A percentile compares a stretch with the other conserved stretches of the same genome.
These are phyloP conservation scores for Apteryx owenii DNA, from an alignment of 2,113 vertebrate genomes.

Conservation along the genomic window DNA sequence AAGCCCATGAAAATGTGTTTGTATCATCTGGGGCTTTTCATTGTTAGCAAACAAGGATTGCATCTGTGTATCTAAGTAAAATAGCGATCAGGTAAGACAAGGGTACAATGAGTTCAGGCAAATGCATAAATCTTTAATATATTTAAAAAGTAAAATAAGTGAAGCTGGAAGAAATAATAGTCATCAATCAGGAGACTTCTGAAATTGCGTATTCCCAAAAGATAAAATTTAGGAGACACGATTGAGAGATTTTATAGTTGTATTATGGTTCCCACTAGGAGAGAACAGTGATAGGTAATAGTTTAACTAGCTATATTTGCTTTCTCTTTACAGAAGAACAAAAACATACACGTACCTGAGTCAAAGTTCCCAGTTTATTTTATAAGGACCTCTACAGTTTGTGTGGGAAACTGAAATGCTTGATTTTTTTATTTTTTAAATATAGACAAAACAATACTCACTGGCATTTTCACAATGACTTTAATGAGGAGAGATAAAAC, in stretches of 20 bases:
- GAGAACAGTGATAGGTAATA: not conserved
- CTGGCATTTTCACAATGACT: not conserved
- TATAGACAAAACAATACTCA: not conserved
- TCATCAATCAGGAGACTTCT: too few species aligned
- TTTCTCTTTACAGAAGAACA: not conserved
- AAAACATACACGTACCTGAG: not conserved
- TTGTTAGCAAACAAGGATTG: not conserved
- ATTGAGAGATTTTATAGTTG: not conserved
- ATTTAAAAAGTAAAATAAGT: not conserved
- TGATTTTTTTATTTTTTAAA: too few species aligned
- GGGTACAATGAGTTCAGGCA: not conserved
- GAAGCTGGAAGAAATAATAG: not conserved
- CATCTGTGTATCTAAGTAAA: not conserved
- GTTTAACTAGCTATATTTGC: not conserved
- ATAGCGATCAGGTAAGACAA: not conserved
- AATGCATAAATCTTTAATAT: not conserved
- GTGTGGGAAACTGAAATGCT: too few species aligned
- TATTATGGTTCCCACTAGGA: not conserved
- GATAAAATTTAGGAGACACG: not conserved
- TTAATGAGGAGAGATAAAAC: not conserved
- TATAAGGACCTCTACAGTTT: too few species aligned
- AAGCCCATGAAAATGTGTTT: not conserved
- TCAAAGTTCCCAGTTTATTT: not conserved
- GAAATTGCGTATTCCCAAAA: not conserved
- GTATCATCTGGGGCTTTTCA: not conserved